A percentile compares a stretch with the other conserved stretches of the same genome.
phyloP scores from a whole-genome alignment of 2,113 vertebrate species.

The Gadus chalcogrammus region DNA sequence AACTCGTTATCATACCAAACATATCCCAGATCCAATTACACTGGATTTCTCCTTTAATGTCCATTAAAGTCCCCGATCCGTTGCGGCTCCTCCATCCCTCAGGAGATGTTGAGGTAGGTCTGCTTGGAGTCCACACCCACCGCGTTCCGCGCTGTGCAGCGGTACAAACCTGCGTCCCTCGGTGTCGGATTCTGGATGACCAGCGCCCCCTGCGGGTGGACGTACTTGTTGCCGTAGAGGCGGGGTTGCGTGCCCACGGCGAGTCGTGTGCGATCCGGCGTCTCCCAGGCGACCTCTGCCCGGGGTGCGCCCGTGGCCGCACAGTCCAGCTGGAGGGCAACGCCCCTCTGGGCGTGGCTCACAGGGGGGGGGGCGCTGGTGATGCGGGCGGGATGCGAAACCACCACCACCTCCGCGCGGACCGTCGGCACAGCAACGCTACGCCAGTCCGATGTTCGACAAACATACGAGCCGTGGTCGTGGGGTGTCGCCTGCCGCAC shows the following conservation, averaged over 20 bases:
- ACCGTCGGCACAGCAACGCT: constrained; percentile 59
- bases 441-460: constrained; percentile 71
- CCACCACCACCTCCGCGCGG: constrained; percentile 61
- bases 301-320: constrained; percentile 78
- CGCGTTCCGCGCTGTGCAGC: constrained; percentile 85
- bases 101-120: constrained; percentile 86
- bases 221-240: constrained; percentile 83
- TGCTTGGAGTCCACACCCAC: constrained; percentile 83
- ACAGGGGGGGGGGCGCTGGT: constrained; percentile 79
- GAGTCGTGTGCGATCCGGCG: constrained; percentile 79
- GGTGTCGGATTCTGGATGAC: constrained; percentile 81
- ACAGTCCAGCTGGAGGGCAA: constrained; percentile 82
- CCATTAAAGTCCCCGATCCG: not conserved
- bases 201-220: constrained; percentile 86
- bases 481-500: constrained; percentile 80
- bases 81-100: constrained; percentile 18
- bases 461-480: constrained; percentile 84
- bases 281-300: constrained; percentile 85
- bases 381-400: constrained; percentile 83
- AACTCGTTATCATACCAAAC: no score
- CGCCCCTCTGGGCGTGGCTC: constrained; percentile 78
- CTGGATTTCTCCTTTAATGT: no score
- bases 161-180: constrained; percentile 82
- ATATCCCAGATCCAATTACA: no score
- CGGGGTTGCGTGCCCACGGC: constrained; percentile 76